Evolutionary conservation across 2,888 invertebrate genomes (phyloP), one percentile per base, ranked within the genome.

Genomic region (Caenorhabditis sp.): DNA sequence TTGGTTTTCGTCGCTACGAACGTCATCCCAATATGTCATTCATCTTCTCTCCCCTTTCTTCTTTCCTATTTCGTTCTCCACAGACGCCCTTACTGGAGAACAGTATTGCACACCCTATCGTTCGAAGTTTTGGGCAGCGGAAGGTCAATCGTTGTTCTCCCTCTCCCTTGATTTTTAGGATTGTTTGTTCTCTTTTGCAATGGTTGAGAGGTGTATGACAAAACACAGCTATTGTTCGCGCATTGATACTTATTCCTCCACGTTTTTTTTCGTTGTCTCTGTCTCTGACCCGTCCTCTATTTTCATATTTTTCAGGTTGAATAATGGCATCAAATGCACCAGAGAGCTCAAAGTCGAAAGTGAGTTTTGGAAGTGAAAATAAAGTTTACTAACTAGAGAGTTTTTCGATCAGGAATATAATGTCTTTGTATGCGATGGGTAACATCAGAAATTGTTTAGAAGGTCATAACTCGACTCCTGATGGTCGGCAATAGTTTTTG

Each of bases 341-440:
- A 47, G n/a, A 64, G 12, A 16, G 64, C 0, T 54, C 64, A 10
- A 74, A 64, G 35, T 26, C 74, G 14, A 74, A 64, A 16, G 74
- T 56, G n/a, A 64, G 64, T 64, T 64, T 28, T 54, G 28, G 3
- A 41, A 38, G 31, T 28, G 8, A 35, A 35, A 4, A 44, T 10
- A 44, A 7, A 44, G 16, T 44, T n/a, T n/a, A n/a, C n/a, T n/a
- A n/a, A n/a, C n/a, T n/a, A n/a, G n/a, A n/a, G n/a, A n/a, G n/a
- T n/a, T n/a, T n/a, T n/a, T n/a, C n/a, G n/a, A n/a, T n/a, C n/a
- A n/a, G n/a, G n/a, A n/a, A n/a, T n/a, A n/a, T n/a, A n/a, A n/a
- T n/a, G n/a, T n/a, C n/a, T n/a, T n/a, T n/a, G n/a, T n/a, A n/a
- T n/a, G n/a, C n/a, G n/a, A n/a, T n/a, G n/a, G n/a, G n/a, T n/a